Evolutionary conservation across 2,113 vertebrate species (phyloP).

Genomic region (Hydrolagus affinis): DNA sequence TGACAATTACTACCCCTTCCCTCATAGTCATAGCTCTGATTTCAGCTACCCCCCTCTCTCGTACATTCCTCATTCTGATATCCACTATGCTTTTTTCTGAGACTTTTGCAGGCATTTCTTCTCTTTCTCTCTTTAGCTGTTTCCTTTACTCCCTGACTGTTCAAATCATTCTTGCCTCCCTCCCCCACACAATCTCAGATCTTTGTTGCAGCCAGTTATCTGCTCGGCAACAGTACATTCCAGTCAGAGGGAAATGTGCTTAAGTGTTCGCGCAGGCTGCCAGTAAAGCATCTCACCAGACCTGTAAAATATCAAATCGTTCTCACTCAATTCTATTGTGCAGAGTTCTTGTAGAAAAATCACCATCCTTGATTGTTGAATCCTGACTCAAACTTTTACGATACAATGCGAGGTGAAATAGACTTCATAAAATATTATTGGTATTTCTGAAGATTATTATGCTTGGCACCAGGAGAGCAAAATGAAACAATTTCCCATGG

Average conservation of each 20-base stretch:
- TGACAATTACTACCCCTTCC: no score
- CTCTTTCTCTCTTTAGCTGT: no score
- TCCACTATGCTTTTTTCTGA: no score
- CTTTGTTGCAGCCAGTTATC: slow-evolving; percentile 25
- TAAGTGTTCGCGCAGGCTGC: background rate
- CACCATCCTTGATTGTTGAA: background rate
- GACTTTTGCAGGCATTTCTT: no score
- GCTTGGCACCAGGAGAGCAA: background rate
- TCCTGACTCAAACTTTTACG: background rate
- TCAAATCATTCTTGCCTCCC: background rate
- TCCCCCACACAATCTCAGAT: background rate
- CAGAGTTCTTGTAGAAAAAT: background rate
- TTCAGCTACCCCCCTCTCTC: no score
- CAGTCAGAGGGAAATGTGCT: slow-evolving; percentile 9
- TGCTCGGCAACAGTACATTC: slow-evolving; percentile 17
- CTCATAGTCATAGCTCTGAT: no score
- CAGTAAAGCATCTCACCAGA: background rate
- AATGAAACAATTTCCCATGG: slow-evolving; percentile 27
- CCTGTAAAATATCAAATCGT: slow-evolving; percentile 7
- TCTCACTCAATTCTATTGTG: slow-evolving; percentile 12
- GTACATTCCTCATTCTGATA: no score
- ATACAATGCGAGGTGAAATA: background rate
- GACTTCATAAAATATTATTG: background rate
- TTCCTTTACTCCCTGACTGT: background rate
- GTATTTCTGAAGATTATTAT: slow-evolving; percentile 22